A percentile compares a stretch with the other conserved stretches of the same genome.
Evolutionary conservation across 1,140 invertebrate species (phyloP).

Genomic region (Proctacanthus coquilletti): DNA sequence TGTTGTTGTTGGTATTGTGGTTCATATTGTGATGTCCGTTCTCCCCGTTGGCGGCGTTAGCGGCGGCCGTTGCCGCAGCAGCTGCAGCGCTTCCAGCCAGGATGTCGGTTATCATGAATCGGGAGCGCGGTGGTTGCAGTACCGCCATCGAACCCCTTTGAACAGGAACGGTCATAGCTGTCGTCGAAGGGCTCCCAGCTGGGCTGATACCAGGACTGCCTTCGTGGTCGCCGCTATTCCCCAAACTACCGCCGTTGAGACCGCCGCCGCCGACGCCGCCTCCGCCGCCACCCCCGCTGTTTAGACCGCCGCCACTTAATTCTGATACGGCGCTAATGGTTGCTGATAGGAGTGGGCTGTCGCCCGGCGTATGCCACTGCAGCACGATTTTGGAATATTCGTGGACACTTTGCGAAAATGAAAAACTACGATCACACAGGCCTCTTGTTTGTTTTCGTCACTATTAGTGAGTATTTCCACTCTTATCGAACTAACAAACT

Average conservation of each 20-base stretch:
- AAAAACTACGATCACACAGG: too few species aligned
- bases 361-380: slow-evolving; percentile 5
- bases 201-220: slow-evolving; percentile 6
- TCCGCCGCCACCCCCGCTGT: slow-evolving; percentile 20
- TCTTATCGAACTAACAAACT: too few species aligned
- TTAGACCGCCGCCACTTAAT: slow-evolving; percentile 8
- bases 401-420: too few species aligned
- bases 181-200: slow-evolving; percentile 9
- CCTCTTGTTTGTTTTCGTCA: neutral
- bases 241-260: slow-evolving; percentile 18
- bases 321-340: slow-evolving; percentile 11
- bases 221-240: neutral
- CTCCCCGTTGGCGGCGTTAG: neutral
- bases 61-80: slow-evolving; percentile 13
- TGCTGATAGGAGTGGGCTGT: slow-evolving; percentile 4
- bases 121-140: slow-evolving; percentile 45
- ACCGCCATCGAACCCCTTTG: slow-evolving; percentile 29
- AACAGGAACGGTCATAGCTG: slow-evolving; percentile 32
- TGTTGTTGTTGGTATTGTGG: slow-evolving; percentile 4
- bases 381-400: slow-evolving; percentile 7
- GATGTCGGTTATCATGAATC: slow-evolving; percentile 69
- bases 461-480: neutral
- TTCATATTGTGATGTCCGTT: too few species aligned
- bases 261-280: slow-evolving; percentile 26
- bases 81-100: slow-evolving; percentile 39